Base-by-base conservation (phyloP, 2,888 invertebrate species). In the Epicampocera succincta region DNA sequence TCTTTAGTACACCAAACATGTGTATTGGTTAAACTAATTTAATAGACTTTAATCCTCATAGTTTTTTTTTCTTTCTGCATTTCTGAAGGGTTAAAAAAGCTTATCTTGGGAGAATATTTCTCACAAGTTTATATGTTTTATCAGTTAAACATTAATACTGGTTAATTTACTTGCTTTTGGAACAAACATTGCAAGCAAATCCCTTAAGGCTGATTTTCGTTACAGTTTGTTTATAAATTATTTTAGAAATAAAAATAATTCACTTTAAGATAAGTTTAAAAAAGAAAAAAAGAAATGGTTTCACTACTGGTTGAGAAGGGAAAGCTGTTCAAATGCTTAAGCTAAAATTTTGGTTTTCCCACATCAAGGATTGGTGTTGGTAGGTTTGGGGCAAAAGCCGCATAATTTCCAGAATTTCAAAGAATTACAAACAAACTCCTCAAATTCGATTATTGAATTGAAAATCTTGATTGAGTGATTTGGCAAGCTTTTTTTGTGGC, bases 11-110 rank as follows among this genome's bases (percentile, higher is more conserved):
- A 19, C 29, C 46, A 58, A 76, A 65, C 65, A 75, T 52, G 52
- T 72, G 76, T 72, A 66, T 76, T 56, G 61, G 71, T 61, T 77
- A 58, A 81, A 77, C 42, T 73, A 72, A 69, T 77, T 77, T 81
- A 73, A 73, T 48, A 69, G 68, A 81, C 25, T 81, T 73, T 72
- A 66, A 76, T 66, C 54, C 65, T 17, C 42, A 12, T 60, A 42
- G 42, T 25, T 21, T 5, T n/a, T 13, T 38, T 60, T 25, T 71
- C 15, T 21, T n/a, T n/a, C n/a, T n/a, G n/a, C n/a, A 21, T 73
- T 63, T 1, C 11, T 2, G 15, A 15, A 69, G 63, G 29, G 63
- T 68, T 68, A 3, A n/a, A 33, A 6, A 40, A 9, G 3, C 25
- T 44, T 56, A 56, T 60, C 42, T 52, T 72, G 8, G n/a, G n/a